A percentile compares a stretch with the other conserved stretches of the same genome.
These are phyloP conservation scores for Pempheris klunzingeri DNA, from an alignment of 2,797 vertebrate species.

Conservation along the genomic window DNA sequence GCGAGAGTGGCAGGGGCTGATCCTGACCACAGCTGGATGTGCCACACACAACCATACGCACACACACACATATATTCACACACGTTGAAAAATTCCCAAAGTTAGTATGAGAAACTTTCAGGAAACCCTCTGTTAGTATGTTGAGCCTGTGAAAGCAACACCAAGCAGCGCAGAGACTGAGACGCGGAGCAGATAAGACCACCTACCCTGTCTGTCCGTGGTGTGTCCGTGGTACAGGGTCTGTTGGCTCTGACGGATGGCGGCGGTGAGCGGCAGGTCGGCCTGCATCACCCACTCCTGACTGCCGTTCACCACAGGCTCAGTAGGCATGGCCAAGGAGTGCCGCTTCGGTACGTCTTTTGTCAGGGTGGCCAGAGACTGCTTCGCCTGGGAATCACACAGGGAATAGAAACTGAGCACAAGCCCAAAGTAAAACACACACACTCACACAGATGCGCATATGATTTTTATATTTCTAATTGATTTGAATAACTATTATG, in stretches of 20 bases:
- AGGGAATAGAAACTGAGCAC: not conserved
- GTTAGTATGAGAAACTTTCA: constrained; percentile 69
- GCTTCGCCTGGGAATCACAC: constrained; percentile 89
- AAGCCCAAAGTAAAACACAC: not conserved
- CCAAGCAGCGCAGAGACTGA: constrained; percentile 34
- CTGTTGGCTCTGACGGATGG: constrained; percentile 98
- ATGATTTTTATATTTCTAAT: not conserved
- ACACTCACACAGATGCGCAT: not conserved
- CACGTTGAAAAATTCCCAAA: constrained; percentile 51
- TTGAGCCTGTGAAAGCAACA: constrained; percentile 49
- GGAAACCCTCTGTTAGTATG: constrained; percentile 71
- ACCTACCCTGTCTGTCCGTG: constrained; percentile 92
- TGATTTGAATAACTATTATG: not conserved
- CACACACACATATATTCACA: constrained; percentile 35
- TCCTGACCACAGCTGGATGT: constrained; percentile 89
- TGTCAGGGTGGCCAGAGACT: constrained; percentile 95
- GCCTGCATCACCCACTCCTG: constrained; percentile 99
- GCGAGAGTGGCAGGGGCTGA: constrained; percentile 96
- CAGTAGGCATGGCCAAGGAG: constrained; percentile 92
- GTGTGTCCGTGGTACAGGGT: constrained; percentile 94
- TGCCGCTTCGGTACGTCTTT: constrained; percentile 98
- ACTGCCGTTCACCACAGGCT: constrained; percentile 95
- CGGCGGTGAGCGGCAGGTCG: constrained; percentile 95
- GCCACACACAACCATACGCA: constrained; percentile 35
- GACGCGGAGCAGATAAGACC: not conserved